These are phyloP conservation scores for Panagrolaimus sp. DNA, from an alignment of 1,140 invertebrate species.

Conservation along the genomic window DNA sequence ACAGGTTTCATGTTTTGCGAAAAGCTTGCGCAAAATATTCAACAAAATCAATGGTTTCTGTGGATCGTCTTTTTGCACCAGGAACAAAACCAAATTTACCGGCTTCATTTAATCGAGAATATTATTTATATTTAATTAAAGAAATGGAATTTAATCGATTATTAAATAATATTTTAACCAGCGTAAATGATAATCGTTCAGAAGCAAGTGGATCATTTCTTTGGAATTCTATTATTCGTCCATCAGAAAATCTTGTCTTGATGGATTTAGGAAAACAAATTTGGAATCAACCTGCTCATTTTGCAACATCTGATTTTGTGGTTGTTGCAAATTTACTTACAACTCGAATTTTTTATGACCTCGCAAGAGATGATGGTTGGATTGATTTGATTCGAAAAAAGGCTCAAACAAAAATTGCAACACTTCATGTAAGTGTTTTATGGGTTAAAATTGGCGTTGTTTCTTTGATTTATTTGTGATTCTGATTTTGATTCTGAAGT, in stretches of 20 bases:
- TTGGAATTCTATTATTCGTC: constrained; percentile 19
- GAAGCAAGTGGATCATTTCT: background rate
- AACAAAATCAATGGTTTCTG: constrained; percentile 33
- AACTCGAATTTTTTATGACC: constrained; percentile 64
- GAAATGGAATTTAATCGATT: constrained; percentile 42
- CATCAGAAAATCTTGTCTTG: constrained; percentile 18
- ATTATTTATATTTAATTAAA: constrained; percentile 43
- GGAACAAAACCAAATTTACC: background rate
- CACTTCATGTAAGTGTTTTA: constrained; percentile 71
- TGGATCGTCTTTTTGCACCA: background rate
- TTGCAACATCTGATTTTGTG: constrained; percentile 37
- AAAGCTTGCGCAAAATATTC: constrained; percentile 23
- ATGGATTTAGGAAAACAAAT: constrained; percentile 46
- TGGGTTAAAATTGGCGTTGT: too few relatives aligned
- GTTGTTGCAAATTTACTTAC: constrained; percentile 44
- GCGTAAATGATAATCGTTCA: background rate
- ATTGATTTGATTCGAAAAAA: constrained; percentile 67
- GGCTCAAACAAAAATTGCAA: constrained; percentile 77
- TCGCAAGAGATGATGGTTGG: constrained; percentile 68
- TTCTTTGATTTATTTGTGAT: too few relatives aligned
- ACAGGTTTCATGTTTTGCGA: constrained; percentile 61
- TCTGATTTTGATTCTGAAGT: too few relatives aligned
- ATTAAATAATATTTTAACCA: constrained; percentile 17
- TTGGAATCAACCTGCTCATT: constrained; percentile 35
- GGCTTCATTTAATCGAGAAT: constrained; percentile 19